phyloP scores from a whole-genome alignment of 2,888 invertebrate species.

The Leucozona laternaria region DNA sequence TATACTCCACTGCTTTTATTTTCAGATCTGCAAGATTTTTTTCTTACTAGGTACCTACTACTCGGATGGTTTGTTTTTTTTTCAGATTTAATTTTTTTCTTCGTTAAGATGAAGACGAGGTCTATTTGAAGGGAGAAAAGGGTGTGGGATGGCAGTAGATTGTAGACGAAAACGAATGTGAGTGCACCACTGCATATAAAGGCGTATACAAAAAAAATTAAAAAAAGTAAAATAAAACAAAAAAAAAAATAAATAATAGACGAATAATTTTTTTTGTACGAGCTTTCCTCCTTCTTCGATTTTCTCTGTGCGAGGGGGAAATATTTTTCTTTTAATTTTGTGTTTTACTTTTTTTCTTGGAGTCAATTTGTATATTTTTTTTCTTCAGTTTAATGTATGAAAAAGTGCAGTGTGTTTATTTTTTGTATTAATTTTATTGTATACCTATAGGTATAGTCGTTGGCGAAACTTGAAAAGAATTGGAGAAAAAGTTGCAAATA shows the following conservation, averaged over 20 bases:
- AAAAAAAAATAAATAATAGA: slow-evolving; percentile 41
- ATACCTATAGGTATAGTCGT: too few species aligned
- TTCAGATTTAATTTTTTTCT: slow-evolving; percentile 28
- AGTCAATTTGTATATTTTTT: slow-evolving; percentile 25
- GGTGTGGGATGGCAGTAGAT: slow-evolving; percentile 38
- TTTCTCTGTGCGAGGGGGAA: neutral
- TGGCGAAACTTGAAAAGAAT: neutral
- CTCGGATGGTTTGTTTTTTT: slow-evolving; percentile 13
- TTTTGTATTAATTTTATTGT: neutral
- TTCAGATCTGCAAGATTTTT: slow-evolving; percentile 51
- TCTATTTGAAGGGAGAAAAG: slow-evolving; percentile 4
- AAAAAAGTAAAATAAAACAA: neutral
- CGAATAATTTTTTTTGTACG: slow-evolving; percentile 6
- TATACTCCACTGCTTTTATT: slow-evolving; percentile 53
- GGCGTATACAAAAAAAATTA: neutral
- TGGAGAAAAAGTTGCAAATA: neutral
- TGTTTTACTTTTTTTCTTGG: slow-evolving; percentile 32
- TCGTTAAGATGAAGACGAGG: slow-evolving; percentile 14
- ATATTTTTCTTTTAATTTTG: slow-evolving; percentile 51
- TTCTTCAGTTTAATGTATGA: neutral
- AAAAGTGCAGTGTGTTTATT: slow-evolving; percentile 5
- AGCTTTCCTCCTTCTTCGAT: neutral
- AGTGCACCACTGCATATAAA: slow-evolving; percentile 42
- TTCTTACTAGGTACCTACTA: neutral
- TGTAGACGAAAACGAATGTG: slow-evolving; percentile 45